Base-by-base conservation (phyloP, 2,888 invertebrate species). In the Diploptera punctata region DNA sequence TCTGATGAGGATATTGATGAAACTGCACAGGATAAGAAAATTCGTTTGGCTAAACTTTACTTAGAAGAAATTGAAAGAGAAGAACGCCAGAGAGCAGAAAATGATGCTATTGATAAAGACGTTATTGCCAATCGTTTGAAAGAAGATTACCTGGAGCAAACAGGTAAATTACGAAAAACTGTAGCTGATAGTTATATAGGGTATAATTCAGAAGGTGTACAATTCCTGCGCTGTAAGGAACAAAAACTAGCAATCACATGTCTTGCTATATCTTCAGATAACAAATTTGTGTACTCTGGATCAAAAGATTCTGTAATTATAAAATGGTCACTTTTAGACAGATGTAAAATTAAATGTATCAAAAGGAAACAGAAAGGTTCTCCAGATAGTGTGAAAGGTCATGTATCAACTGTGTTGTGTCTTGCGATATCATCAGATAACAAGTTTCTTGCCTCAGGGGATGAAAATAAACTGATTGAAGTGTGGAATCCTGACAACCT, bases 1-100 rank as follows among this genome's bases (percentile, higher is more conserved):
- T 76, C 77, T 33, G 78, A 79, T 21, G 80, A 80, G 21, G 81
- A 80, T 65, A 79, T 79, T 44, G 76, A 77, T 76, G 94, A 96
- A 82, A 96, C 95, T 0, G 91, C 92, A 0, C 96, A 97, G 81
- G 95, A 98, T 80, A 98, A 97, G 81, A 93, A 94, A 77, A 81
- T 98, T 65, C 88, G 97, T 57, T 83, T 98, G 74, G 97, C 98
- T 0, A 97, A 97, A 81, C 89, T 93, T 80, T 97, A 97, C 82
- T 85, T 98, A 43, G 87, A 93, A 79, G 93, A 96, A 85, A 92
- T 98, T 57, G 92, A 93, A 82, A 90, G 88, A 79, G 91, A 94
- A 85, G 94, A 94, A 81, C 88, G 87, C 24, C 88, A 89, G 76
- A 87, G 91, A 77, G 86, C 88, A 0, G 91, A 91, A 77, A 85